These are phyloP conservation scores for Ectropis crepuscularia DNA, from an alignment of 2,888 invertebrate species.

Conservation along the genomic window DNA sequence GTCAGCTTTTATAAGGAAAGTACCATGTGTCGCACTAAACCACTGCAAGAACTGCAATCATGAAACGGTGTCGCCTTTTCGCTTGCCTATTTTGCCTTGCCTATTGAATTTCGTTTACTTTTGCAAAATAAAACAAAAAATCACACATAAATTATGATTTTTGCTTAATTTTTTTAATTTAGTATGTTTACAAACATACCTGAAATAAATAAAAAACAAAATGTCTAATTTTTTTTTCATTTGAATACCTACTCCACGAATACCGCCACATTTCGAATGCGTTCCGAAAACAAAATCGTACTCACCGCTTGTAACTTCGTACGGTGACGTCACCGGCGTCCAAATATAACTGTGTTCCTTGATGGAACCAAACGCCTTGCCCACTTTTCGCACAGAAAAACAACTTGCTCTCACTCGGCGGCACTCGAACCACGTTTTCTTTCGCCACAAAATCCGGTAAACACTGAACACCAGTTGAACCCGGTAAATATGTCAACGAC, in stretches of 20 bases:
- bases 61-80: no score
- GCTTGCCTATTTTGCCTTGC: no score
- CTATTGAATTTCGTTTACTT: no score
- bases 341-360: slow-evolving; percentile 73
- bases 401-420: slow-evolving; percentile 54
- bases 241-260: not conserved
- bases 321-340: slow-evolving; percentile 74
- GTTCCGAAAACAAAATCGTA: slow-evolving; percentile 36
- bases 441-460: slow-evolving; percentile 51
- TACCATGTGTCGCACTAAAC: no score
- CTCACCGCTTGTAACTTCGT: slow-evolving; percentile 57
- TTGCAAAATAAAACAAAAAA: no score
- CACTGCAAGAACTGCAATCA: no score
- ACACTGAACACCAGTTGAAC: slow-evolving; percentile 52
- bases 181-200: no score
- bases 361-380: slow-evolving; percentile 69
- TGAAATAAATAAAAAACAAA: no score
- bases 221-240: no score
- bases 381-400: slow-evolving; percentile 69
- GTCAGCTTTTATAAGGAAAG: no score
- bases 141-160: no score
- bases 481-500: slow-evolving; percentile 68
- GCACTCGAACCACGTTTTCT: slow-evolving; percentile 54
- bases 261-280: not conserved
- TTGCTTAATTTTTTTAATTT: no score